These are phyloP conservation scores for Pocillopora grandis DNA, from an alignment of 92 coral and sea anemone species.

Conservation along the genomic window DNA sequence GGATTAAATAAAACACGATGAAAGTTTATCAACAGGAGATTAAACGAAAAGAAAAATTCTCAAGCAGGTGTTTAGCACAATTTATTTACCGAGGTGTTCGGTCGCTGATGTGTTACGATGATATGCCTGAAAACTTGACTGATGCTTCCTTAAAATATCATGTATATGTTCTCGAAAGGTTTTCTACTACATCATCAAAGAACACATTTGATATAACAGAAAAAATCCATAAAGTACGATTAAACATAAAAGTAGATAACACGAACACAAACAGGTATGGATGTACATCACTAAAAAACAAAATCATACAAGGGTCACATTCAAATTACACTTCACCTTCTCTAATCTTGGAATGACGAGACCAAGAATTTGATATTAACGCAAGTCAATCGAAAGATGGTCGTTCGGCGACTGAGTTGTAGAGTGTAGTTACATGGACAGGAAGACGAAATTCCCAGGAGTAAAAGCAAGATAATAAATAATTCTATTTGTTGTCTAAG, in stretches of 20 bases:
- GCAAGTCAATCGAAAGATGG: neutral
- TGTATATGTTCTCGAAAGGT: too few relatives aligned
- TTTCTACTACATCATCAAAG: too few relatives aligned
- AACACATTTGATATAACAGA: too few relatives aligned
- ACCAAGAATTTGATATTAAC: neutral
- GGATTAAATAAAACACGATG: neutral
- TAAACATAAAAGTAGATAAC: too few relatives aligned
- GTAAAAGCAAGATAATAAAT: constrained; percentile 1
- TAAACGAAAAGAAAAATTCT: neutral
- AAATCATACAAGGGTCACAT: too few relatives aligned
- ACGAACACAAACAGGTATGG: too few relatives aligned
- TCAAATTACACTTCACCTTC: too few relatives aligned
- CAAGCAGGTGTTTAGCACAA: constrained; percentile 11
- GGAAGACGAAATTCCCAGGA: neutral
- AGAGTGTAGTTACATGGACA: neutral
- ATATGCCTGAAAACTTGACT: neutral
- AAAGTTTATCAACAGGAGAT: neutral
- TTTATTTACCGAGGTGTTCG: neutral
- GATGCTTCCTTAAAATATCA: neutral
- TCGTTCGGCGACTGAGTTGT: neutral
- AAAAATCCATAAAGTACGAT: too few relatives aligned
- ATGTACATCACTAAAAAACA: too few relatives aligned
- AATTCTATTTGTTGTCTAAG: constrained; percentile 37
- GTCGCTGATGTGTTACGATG: neutral
- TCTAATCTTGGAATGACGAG: too few relatives aligned